Conservation (phyloP, 2,888 invertebrate genomes). For the Torymus auratus region DNA sequence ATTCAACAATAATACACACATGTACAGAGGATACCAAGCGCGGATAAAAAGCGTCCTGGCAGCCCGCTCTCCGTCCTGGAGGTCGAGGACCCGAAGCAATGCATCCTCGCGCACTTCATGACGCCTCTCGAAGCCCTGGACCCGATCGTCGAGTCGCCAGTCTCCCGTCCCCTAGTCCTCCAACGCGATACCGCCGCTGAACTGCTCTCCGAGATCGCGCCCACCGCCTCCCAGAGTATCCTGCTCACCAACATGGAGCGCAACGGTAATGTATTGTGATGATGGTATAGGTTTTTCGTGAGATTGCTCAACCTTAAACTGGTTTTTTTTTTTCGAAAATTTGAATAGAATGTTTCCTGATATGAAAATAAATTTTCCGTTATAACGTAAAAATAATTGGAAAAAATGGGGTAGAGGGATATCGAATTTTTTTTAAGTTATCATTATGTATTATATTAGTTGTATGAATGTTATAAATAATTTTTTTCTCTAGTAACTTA, state of each 20-base stretch:
- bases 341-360: too few relatives aligned
- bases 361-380: too few relatives aligned
- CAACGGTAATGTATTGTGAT: conserved; percentile 78
- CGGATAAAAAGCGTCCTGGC: conserved; percentile 78
- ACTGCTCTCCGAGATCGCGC: conserved; percentile 85
- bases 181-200: conserved; percentile 89
- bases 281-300: too few relatives aligned
- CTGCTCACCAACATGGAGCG: conserved; percentile 93
- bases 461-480: not conserved
- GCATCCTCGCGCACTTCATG: conserved; percentile 92
- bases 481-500: not conserved
- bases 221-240: conserved; percentile 83
- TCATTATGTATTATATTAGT: too few relatives aligned
- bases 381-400: too few relatives aligned
- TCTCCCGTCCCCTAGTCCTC: conserved; percentile 87
- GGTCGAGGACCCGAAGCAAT: conserved; percentile 92
- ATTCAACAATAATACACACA: not conserved
- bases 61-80: conserved; percentile 86
- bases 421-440: too few relatives aligned
- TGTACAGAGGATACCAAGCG: conserved; percentile 80
- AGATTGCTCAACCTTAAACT: too few relatives aligned
- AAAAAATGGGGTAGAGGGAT: too few relatives aligned
- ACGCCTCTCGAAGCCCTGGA: conserved; percentile 91
- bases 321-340: too few relatives aligned
- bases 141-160: conserved; percentile 90